Percentiles rank a stretch among this genome's conserved stretches.
Evolutionary conservation across 1,140 invertebrate genomes (phyloP).

Genomic region (Leptinotarsa texana): DNA sequence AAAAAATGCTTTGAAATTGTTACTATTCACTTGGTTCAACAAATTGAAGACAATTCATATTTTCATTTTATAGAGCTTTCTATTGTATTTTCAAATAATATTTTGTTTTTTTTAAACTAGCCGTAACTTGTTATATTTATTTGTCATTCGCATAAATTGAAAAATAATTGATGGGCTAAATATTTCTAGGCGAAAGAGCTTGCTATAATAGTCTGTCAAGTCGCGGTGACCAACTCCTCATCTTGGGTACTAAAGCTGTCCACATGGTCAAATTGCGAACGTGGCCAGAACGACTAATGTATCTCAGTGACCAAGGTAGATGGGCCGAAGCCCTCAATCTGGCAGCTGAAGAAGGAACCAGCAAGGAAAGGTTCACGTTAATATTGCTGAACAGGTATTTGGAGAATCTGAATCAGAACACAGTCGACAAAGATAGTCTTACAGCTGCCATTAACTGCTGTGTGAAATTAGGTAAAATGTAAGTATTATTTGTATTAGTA

Average conservation of each 20-base stretch:
- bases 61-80: too few relatives aligned
- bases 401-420: conserved; percentile 47
- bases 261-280: conserved; percentile 80
- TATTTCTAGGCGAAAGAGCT: conserved; percentile 68
- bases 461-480: conserved; percentile 55
- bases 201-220: conserved; percentile 89
- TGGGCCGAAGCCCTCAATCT: conserved; percentile 65
- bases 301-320: conserved; percentile 70
- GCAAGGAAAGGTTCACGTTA: conserved; percentile 49
- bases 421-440: conserved; percentile 51
- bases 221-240: conserved; percentile 77
- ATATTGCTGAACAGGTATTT: conserved; percentile 49
- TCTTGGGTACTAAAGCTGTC: conserved; percentile 82
- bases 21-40: neutral
- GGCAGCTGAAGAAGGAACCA: conserved; percentile 54
- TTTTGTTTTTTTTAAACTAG: too few relatives aligned
- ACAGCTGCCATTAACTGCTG: conserved; percentile 53
- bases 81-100: too few relatives aligned
- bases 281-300: conserved; percentile 78
- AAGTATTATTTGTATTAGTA: conserved; percentile 45
- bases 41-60: too few relatives aligned
- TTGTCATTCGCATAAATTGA: too few relatives aligned
- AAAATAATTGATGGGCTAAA: too few relatives aligned
- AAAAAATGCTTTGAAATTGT: neutral
- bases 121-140: too few relatives aligned